phyloP scores from a whole-genome alignment of 1,140 invertebrate genomes.

The Tetraneura akinire region DNA sequence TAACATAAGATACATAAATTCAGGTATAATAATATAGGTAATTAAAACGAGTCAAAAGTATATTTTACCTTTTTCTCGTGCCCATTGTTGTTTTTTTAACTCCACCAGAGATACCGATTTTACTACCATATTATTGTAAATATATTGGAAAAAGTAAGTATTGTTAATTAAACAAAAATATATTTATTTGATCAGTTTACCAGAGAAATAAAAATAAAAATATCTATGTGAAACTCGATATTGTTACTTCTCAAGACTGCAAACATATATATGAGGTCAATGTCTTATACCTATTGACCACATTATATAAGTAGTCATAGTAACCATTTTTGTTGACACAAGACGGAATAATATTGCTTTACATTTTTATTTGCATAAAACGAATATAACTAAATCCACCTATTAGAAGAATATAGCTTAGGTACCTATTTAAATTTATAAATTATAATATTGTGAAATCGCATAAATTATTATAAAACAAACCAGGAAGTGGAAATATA shows the following conservation, averaged over 20 bases:
- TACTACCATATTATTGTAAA: slow-evolving; percentile 22
- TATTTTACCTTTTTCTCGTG: slow-evolving; percentile 68
- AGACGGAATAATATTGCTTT: neutral
- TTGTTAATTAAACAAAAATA: neutral
- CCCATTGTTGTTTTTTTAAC: slow-evolving; percentile 76
- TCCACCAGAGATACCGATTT: slow-evolving; percentile 64
- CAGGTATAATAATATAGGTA: neutral
- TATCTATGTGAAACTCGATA: slow-evolving; percentile 7
- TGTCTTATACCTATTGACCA: slow-evolving; percentile 48
- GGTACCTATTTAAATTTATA: too few relatives aligned
- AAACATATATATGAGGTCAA: slow-evolving; percentile 29
- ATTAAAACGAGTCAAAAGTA: neutral
- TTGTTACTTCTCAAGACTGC: slow-evolving; percentile 5
- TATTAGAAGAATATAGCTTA: too few relatives aligned
- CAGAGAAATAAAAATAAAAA: slow-evolving; percentile 36
- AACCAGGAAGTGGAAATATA: too few relatives aligned
- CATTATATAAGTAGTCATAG: slow-evolving; percentile 25
- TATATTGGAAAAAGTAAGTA: neutral
- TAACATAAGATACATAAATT: neutral
- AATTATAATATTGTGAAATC: too few relatives aligned
- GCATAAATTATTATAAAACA: too few relatives aligned
- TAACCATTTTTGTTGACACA: slow-evolving; percentile 43
- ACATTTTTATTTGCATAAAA: neutral
- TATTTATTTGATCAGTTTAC: slow-evolving; percentile 3
- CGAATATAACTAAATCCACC: neutral